phyloP scores from a whole-genome alignment of 1,140 invertebrate species.

The Cecropterus lyciades region DNA sequence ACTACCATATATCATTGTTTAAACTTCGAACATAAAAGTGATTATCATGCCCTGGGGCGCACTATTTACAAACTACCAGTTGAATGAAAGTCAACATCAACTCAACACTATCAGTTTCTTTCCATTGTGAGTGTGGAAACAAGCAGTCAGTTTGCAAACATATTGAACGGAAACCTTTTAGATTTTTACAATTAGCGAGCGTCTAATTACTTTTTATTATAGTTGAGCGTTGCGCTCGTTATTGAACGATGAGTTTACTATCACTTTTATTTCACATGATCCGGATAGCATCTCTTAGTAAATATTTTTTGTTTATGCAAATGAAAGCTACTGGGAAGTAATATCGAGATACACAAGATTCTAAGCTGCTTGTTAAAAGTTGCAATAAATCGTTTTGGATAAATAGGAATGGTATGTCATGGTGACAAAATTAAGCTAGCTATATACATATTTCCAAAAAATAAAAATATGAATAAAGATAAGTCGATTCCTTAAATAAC shows the following conservation, averaged over 20 bases:
- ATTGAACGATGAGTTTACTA: not conserved
- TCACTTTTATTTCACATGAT: not conserved
- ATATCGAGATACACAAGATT: too few species aligned
- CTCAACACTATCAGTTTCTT: slow-evolving; percentile 37
- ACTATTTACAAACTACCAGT: slow-evolving; percentile 48
- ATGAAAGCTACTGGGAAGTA: too few species aligned
- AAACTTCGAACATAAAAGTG: slow-evolving; percentile 22
- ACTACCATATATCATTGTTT: too few species aligned
- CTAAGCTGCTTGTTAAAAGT: too few species aligned
- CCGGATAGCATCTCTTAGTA: too few species aligned
- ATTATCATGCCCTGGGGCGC: slow-evolving; percentile 16
- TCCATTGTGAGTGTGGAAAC: slow-evolving; percentile 44
- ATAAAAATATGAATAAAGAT: too few species aligned
- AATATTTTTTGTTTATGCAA: too few species aligned
- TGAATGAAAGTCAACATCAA: slow-evolving; percentile 39
- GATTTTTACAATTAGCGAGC: slow-evolving; percentile 24
- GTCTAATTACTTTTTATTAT: slow-evolving; percentile 18
- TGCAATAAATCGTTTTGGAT: too few species aligned
- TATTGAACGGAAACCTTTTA: slow-evolving; percentile 8
- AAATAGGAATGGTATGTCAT: too few species aligned
- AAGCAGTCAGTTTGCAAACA: slow-evolving; percentile 15
- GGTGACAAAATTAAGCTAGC: too few species aligned
- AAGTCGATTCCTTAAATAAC: too few species aligned
- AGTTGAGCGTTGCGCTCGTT: not conserved
- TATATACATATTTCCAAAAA: too few species aligned